Evolutionary conservation across 2,113 vertebrate species (phyloP).

Genomic region (Fregata magnificens): DNA sequence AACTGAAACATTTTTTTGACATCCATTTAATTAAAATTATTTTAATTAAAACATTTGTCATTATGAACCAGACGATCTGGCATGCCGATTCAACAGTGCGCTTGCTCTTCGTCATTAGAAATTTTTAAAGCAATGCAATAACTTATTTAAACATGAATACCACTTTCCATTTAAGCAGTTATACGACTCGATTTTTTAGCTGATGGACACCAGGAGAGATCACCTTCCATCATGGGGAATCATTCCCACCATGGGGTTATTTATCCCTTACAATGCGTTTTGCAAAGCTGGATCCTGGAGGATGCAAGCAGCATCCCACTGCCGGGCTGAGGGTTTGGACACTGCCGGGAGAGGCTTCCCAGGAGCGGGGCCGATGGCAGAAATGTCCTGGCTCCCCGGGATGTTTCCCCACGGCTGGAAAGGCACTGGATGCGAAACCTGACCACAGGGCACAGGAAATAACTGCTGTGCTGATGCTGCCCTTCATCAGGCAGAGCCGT

Average conservation of each 20-base stretch:
- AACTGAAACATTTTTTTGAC: constrained; percentile 63
- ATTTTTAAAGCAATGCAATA: neutral
- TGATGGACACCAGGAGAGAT: neutral
- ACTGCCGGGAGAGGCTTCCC: neutral
- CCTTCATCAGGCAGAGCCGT: neutral
- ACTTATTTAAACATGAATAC: neutral
- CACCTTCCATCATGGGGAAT: neutral
- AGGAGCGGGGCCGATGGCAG: fast-evolving
- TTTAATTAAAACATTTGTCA: constrained; percentile 56
- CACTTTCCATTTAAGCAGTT: neutral
- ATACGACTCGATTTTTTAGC: neutral
- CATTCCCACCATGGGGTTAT: fast-evolving
- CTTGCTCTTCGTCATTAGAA: neutral
- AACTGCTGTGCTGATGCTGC: neutral
- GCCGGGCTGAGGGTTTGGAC: fast-evolving
- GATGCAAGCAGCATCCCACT: neutral
- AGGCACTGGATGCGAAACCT: neutral
- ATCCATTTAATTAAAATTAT: constrained; percentile 69
- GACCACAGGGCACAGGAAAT: fast-evolving
- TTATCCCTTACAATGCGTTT: neutral
- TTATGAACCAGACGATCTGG: neutral
- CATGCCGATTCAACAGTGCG: neutral
- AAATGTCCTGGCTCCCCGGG: neutral
- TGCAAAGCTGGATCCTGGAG: fast-evolving
- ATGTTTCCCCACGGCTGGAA: neutral